Evolutionary conservation across 2,113 vertebrate genomes (phyloP), one percentile per base, ranked within the genome.

Genomic region (Lates calcarifer): DNA sequence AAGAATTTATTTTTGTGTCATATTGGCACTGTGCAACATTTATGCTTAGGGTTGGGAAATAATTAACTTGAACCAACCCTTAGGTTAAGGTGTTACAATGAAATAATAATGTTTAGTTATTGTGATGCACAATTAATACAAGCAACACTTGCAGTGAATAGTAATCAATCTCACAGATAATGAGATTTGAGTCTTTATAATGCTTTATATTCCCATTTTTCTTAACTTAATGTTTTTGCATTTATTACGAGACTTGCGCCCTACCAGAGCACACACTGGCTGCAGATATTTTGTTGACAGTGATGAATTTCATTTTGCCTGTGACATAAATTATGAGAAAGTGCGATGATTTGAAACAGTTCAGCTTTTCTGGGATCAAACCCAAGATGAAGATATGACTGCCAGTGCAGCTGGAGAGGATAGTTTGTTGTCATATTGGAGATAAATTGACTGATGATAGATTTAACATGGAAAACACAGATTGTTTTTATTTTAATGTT

Each of bases 1-100:
- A 33, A n/a, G 49, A 22, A 51, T 17, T 35, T 33, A 11, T 77
- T 70, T 56, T 64, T 61, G 79, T 87, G 75, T 73, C 82, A 74
- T 85, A 77, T 92, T 92, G 92, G 86, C 92, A 91, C 89, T 1
- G 17, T 88, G 70, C 79, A 82, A 55, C 58, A 3, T 55, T 47
- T 17, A 64, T 12, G 9, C 12, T 22, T 35, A 47, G 4, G 17
- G 5, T 47, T 43, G 13, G 41, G 13, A 6, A 41, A 41, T 49
- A 51, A n/a, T 12, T 10, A 53, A 11, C 9, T n/a, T 49, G 45
- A 6, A 7, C 13, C 37, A 47, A 11, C 10, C 24, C 15, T 37
- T 29, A 37, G 31, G 9, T 56, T 17, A 26, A 35, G 28, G 20
- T 41, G 28, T 68, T 7, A 47, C 5, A 1, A 26, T 53, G 8